Evolutionary conservation across 2,113 vertebrate species (phyloP).

Genomic region (Noctilio leporinus): DNA sequence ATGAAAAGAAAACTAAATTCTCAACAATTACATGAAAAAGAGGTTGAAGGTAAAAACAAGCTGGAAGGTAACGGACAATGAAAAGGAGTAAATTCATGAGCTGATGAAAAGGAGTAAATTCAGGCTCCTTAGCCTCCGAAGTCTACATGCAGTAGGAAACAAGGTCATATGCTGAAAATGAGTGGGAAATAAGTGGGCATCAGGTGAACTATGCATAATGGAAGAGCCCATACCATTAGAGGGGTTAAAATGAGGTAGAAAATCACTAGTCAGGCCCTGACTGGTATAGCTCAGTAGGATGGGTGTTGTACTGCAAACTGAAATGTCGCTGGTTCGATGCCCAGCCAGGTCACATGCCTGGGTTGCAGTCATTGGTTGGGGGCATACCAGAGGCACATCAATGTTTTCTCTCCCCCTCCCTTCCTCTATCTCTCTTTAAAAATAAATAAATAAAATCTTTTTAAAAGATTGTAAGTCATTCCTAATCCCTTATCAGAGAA

Average conservation of each 20-base stretch:
- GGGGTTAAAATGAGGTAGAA: not conserved
- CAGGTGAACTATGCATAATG: not conserved
- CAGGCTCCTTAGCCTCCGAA: constrained; percentile 2
- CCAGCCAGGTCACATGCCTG: too few relatives aligned
- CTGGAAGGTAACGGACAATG: not conserved
- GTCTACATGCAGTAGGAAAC: not conserved
- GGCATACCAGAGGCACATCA: too few relatives aligned
- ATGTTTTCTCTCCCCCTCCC: too few relatives aligned
- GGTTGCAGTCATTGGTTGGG: too few relatives aligned
- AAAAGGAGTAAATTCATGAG: not conserved
- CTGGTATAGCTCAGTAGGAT: too few relatives aligned
- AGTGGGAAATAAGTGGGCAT: not conserved
- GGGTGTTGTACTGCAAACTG: too few relatives aligned
- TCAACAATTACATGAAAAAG: constrained; percentile 18
- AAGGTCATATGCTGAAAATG: not conserved
- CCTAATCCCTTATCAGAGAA: not conserved
- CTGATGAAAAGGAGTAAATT: not conserved
- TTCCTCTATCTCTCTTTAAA: too few relatives aligned
- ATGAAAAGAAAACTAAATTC: not conserved
- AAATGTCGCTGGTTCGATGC: too few relatives aligned
- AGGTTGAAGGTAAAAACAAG: constrained; percentile 4
- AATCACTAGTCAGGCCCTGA: not conserved
- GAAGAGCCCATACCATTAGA: not conserved
- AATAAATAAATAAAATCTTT: too few relatives aligned
- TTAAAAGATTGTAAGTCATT: not conserved